phyloP scores from a whole-genome alignment of 2,888 invertebrate genomes.

The Heliconius cydno region DNA sequence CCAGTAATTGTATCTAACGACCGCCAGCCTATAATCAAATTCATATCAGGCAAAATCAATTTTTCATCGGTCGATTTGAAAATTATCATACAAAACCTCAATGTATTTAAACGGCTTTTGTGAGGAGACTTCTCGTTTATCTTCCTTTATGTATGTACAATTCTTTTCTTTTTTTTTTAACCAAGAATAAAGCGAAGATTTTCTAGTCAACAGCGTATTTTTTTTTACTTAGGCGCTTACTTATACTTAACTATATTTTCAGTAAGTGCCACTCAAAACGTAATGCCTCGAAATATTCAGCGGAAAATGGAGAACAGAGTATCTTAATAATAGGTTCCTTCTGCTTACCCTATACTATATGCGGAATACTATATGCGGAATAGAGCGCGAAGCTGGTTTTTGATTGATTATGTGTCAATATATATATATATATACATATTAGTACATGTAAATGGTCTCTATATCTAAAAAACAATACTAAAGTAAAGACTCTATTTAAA shows the following conservation, averaged over 20 bases:
- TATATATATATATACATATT: too few species aligned
- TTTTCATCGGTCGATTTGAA: slow-evolving; percentile 78
- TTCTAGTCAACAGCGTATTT: not conserved
- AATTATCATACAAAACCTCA: slow-evolving; percentile 76
- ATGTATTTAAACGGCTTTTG: slow-evolving; percentile 53
- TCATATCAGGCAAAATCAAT: slow-evolving; percentile 80
- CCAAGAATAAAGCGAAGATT: not conserved
- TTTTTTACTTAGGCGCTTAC: not conserved
- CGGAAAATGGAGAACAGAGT: too few species aligned
- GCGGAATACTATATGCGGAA: too few species aligned
- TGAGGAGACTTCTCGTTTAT: slow-evolving; percentile 47
- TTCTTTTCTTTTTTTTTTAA: not conserved
- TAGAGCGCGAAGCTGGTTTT: too few species aligned
- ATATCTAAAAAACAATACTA: not conserved
- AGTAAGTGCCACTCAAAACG: too few species aligned
- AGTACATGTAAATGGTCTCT: too few species aligned
- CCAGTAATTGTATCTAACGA: slow-evolving; percentile 78
- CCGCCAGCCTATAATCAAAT: slow-evolving; percentile 78
- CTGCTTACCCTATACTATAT: not conserved
- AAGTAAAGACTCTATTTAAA: not conserved
- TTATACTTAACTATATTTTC: too few species aligned
- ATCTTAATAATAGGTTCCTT: too few species aligned
- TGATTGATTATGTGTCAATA: too few species aligned
- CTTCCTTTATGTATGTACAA: not conserved
- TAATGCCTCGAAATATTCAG: too few species aligned